Conservation (phyloP, 2,888 invertebrate genomes). For the Biston stratarius region DNA sequence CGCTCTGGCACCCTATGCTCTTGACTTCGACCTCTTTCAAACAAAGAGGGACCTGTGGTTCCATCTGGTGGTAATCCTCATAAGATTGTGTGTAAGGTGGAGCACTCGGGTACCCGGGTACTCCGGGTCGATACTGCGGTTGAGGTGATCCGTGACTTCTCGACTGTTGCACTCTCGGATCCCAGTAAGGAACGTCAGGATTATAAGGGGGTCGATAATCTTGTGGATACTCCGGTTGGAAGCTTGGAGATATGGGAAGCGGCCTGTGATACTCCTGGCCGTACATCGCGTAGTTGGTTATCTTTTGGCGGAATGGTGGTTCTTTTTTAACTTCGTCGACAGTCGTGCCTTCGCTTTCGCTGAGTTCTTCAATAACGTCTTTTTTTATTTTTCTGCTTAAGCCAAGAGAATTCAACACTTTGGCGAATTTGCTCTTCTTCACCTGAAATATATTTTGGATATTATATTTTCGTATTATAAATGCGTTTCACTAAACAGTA, state of each 20-base stretch:
- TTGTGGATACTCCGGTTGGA: conserved; percentile 30
- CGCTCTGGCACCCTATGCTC: conserved; percentile 76
- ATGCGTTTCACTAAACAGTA: background rate
- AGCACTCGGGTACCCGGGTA: conserved; percentile 47
- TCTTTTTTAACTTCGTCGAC: conserved; percentile 54
- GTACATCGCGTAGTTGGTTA: conserved; percentile 70
- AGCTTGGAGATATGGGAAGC: conserved; percentile 54
- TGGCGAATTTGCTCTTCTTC: conserved; percentile 62
- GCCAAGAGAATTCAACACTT: conserved; percentile 63
- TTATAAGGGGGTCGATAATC: conserved; percentile 40
- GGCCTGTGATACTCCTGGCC: conserved; percentile 64
- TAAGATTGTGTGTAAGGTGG: conserved; percentile 51
- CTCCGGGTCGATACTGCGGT: conserved; percentile 27
- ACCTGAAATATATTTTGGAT: conserved; percentile 53
- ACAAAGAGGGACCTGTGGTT: conserved; percentile 69
- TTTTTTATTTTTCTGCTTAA: conserved; percentile 69
- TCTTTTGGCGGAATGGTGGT: conserved; percentile 65
- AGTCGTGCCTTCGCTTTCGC: conserved; percentile 65
- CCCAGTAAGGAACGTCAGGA: conserved; percentile 30
- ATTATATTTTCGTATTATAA: background rate
- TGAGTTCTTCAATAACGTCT: conserved; percentile 66
- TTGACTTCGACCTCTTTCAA: conserved; percentile 79
- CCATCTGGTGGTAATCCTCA: conserved; percentile 52
- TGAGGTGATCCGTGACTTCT: conserved; percentile 5
- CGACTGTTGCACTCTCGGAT: conserved; percentile 24